Percentiles rank a stretch among this genome's conserved stretches.
These are phyloP conservation scores for Chloropsis hardwickii DNA, from an alignment of 2,113 vertebrate genomes.

Conservation along the genomic window DNA sequence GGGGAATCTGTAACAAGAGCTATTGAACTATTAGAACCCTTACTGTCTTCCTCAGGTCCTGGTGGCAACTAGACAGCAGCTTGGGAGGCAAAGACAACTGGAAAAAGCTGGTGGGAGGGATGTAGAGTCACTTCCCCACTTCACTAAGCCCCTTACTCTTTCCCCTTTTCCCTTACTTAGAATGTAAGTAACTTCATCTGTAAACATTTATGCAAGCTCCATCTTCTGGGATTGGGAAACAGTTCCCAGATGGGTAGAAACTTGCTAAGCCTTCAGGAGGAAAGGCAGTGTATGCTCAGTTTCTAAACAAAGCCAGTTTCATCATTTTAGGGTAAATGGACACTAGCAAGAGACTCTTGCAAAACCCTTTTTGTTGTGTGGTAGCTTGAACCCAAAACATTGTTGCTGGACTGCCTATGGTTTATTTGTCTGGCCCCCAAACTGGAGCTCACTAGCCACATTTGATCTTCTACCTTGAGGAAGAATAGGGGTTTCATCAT, in stretches of 20 bases:
- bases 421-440: not conserved
- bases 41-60: not conserved
- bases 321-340: not conserved
- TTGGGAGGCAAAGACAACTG: not conserved
- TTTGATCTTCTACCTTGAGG: not conserved
- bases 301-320: not conserved
- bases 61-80: not conserved
- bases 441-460: not conserved
- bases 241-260: not conserved
- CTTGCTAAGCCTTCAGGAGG: not conserved
- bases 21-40: not conserved
- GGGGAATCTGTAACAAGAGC: not conserved
- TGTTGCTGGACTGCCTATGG: not conserved
- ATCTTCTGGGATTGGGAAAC: not conserved
- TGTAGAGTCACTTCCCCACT: not conserved
- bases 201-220: not conserved
- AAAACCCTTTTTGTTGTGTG: not conserved
- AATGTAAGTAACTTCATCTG: not conserved
- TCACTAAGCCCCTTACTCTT: not conserved
- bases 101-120: not conserved
- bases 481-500: not conserved
- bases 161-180: not conserved
- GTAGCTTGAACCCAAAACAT: not conserved
- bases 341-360: not conserved
- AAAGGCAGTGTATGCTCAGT: not conserved